Evolutionary conservation across 92 coral and sea anemone genomes (phyloP).

Genomic region (Bergia puertoricense): DNA sequence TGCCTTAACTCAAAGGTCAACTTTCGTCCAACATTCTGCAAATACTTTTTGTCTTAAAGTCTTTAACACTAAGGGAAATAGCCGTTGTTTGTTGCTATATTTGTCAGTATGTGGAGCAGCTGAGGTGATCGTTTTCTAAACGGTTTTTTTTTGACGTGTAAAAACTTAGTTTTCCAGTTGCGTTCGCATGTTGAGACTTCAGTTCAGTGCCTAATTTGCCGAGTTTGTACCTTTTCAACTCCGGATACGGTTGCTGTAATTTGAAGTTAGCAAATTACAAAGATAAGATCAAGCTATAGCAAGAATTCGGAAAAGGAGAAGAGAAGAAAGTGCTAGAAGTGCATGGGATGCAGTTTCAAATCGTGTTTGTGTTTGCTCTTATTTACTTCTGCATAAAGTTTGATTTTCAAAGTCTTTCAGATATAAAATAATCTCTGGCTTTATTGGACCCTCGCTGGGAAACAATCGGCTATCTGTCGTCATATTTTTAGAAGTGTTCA

Average conservation of each 20-base stretch:
- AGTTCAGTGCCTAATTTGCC: too few species aligned
- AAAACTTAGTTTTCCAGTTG: not conserved
- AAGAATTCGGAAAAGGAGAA: not conserved
- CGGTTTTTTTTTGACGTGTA: too few species aligned
- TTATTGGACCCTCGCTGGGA: not conserved
- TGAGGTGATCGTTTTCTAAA: not conserved
- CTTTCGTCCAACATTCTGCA: not conserved
- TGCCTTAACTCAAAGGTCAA: conserved; percentile 26
- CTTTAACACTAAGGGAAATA: not conserved
- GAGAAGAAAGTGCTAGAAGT: not conserved
- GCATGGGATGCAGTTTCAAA: not conserved
- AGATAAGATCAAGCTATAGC: conserved; percentile 19
- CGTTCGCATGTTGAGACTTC: not conserved
- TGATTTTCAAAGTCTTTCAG: not conserved
- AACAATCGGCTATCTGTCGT: not conserved
- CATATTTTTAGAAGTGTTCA: conserved; percentile 2
- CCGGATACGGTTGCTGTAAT: not conserved
- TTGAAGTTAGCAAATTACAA: not conserved
- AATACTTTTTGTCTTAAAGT: not conserved
- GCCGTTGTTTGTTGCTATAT: not conserved
- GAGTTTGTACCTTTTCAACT: not conserved
- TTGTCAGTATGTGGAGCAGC: not conserved
- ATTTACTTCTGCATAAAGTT: not conserved
- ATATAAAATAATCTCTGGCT: not conserved
- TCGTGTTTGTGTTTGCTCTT: not conserved